Evolutionary conservation across 1,140 invertebrate genomes (phyloP).

Genomic region (Papilio polyxenes): DNA sequence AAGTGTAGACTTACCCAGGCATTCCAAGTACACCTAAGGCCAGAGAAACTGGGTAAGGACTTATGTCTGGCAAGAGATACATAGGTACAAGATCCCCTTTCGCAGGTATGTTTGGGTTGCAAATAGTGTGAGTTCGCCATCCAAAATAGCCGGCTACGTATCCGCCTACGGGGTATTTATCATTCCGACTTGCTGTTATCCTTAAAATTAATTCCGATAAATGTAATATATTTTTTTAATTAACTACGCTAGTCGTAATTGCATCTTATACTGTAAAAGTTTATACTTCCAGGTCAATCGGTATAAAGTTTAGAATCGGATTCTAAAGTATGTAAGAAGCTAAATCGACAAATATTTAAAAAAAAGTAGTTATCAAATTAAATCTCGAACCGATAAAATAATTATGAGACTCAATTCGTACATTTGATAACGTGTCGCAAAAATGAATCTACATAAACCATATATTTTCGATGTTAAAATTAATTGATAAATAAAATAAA

Average conservation of each 20-base stretch:
- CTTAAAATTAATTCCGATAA: constrained; percentile 54
- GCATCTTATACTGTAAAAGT: too few species aligned
- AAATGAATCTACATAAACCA: neutral
- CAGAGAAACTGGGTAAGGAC: constrained; percentile 81
- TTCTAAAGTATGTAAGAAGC: neutral
- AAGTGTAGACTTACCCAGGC: constrained; percentile 80
- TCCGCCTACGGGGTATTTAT: constrained; percentile 82
- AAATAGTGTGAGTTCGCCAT: constrained; percentile 82
- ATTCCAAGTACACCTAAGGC: constrained; percentile 83
- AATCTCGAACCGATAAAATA: neutral
- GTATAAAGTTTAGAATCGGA: too few species aligned
- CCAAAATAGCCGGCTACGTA: constrained; percentile 82
- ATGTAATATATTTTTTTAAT: neutral
- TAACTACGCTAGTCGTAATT: neutral
- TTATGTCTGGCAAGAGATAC: constrained; percentile 80
- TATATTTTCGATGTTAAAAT: neutral
- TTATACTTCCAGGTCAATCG: too few species aligned
- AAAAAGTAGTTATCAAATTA: neutral
- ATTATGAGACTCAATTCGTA: neutral
- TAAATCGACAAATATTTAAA: neutral
- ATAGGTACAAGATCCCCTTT: constrained; percentile 56
- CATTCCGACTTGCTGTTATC: constrained; percentile 84
- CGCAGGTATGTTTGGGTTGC: constrained; percentile 54
- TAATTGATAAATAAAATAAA: neutral
- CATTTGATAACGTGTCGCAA: neutral